Evolutionary conservation across 2,888 invertebrate genomes (phyloP).

Genomic region (Mythimna impura): DNA sequence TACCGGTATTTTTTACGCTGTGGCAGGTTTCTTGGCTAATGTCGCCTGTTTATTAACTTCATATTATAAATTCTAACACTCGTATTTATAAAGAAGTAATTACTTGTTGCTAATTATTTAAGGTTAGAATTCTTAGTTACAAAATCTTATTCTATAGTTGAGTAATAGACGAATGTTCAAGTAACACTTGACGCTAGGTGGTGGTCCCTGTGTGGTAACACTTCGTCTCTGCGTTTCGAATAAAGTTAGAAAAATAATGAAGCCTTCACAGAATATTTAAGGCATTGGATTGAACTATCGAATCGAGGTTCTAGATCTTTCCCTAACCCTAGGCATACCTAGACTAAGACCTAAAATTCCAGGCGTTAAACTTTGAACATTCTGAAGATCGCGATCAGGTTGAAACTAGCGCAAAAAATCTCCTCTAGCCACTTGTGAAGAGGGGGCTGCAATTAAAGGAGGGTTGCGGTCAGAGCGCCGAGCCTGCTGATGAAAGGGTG

Average conservation of each 20-base stretch:
- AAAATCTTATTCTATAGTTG: too few relatives aligned
- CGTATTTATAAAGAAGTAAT: too few relatives aligned
- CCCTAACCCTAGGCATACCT: neutral
- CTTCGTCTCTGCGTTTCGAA: too few relatives aligned
- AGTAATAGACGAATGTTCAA: too few relatives aligned
- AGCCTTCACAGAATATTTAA: neutral
- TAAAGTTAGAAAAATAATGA: too few relatives aligned
- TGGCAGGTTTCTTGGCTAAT: neutral
- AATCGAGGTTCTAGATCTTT: neutral
- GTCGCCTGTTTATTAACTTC: neutral
- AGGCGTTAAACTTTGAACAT: slow-evolving; percentile 24
- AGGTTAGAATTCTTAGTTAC: too few relatives aligned
- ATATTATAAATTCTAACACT: neutral
- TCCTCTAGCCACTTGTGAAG: slow-evolving; percentile 3
- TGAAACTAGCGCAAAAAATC: slow-evolving; percentile 34
- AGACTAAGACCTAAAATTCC: slow-evolving; percentile 35
- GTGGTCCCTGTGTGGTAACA: too few relatives aligned
- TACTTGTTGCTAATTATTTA: too few relatives aligned
- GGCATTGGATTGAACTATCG: neutral
- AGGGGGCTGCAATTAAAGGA: slow-evolving; percentile 27
- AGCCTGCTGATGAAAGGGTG: slow-evolving; percentile 19
- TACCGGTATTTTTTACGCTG: slow-evolving; percentile 40
- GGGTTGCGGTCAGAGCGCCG: slow-evolving; percentile 42
- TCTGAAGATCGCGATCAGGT: slow-evolving; percentile 8
- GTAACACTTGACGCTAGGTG: too few relatives aligned